These are phyloP conservation scores for Anastrepha ludens DNA, from an alignment of 1,140 invertebrate genomes.

Conservation along the genomic window DNA sequence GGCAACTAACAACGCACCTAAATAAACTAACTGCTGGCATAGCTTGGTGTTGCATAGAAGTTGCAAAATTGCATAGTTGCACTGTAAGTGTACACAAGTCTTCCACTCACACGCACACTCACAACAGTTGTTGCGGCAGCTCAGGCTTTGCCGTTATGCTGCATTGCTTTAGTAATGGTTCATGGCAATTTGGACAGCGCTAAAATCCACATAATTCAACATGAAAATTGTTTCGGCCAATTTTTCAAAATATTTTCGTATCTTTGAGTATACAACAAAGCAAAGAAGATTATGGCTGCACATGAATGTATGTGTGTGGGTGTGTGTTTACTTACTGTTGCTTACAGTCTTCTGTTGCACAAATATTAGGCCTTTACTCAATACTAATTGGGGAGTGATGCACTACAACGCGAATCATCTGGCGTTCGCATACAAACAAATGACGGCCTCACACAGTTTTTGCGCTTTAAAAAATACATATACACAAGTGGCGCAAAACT, in stretches of 20 bases:
- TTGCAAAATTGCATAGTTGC: neutral
- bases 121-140: neutral
- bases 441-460: no score
- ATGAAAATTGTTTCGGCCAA: slow-evolving; percentile 62
- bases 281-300: no score
- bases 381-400: no score
- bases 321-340: no score
- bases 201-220: slow-evolving; percentile 73
- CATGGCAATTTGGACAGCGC: slow-evolving; percentile 62
- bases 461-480: no score
- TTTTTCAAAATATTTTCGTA: neutral
- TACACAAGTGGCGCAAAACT: no score
- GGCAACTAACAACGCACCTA: neutral
- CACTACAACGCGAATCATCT: no score
- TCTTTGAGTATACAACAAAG: no score
- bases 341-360: no score
- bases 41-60: neutral
- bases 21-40: neutral
- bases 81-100: neutral
- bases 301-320: no score
- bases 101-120: neutral
- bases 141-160: neutral
- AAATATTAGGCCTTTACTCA: no score
- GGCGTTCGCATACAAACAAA: no score
- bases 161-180: neutral